Evolutionary conservation across 35 echinoderm and acorn worm genomes (phyloP).

Genomic region (Nesometra sesokonis): DNA sequence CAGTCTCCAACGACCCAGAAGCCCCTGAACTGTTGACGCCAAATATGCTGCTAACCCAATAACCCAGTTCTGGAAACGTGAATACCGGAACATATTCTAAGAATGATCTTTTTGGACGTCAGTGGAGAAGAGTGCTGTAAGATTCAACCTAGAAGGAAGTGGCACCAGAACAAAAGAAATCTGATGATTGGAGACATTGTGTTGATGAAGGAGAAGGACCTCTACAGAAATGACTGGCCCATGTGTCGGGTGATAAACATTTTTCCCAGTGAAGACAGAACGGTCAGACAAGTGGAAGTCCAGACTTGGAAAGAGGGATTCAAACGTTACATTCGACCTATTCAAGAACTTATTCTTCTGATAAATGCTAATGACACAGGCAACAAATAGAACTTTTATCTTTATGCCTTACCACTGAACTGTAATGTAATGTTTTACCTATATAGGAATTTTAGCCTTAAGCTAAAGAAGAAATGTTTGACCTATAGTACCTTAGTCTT

Average conservation of each 20-base stretch:
- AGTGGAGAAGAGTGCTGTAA: background rate
- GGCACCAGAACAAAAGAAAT: background rate
- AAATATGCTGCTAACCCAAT: too few species aligned
- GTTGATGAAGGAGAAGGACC: background rate
- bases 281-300: background rate
- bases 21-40: conserved; percentile 11
- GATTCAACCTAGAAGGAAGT: background rate
- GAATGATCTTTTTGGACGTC: background rate
- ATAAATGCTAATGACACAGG: too few species aligned
- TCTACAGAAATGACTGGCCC: background rate
- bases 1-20: conserved; percentile 18
- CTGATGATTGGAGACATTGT: background rate
- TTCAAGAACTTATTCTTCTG: too few species aligned
- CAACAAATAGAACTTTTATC: too few species aligned
- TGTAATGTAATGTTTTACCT: too few species aligned
- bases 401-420: too few species aligned
- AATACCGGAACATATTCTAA: background rate
- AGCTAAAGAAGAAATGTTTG: too few species aligned
- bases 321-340: too few species aligned
- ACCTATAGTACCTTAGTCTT: too few species aligned
- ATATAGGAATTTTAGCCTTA: too few species aligned
- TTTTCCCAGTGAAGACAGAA: background rate
- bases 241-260: background rate
- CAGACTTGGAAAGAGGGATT: background rate
- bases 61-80: background rate